Base-by-base conservation (phyloP, 2,797 vertebrate genomes). In the Perodicticus potto region DNA sequence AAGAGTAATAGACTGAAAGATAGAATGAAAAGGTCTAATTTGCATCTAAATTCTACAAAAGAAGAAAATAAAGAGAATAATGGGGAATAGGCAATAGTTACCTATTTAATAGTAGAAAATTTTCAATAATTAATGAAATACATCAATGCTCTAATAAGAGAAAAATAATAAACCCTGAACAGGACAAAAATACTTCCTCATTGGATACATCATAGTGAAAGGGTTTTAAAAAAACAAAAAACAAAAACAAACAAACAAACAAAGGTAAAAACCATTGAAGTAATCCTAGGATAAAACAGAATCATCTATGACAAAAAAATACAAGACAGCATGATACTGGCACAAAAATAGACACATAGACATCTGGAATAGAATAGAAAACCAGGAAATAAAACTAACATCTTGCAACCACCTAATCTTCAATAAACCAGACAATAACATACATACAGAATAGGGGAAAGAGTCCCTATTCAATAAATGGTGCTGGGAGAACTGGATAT, bases 121-220 rank as follows among this genome's bases (percentile, higher is more conserved):
- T 90, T 78, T 80, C 11, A 70, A 8, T 78, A 90, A 90, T 70
- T 59, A 55, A 85, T 72, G 43, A 94, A 85, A 72, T 16, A 40
- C 20, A 69, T 86, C 40, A 72, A 20, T 90, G 78, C 13, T 88
- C 45, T 89, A 32, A 83, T 76, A 23, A 82, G 22, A 82, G 85
- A 40, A 87, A 88, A 88, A n/a, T 27, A 32, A 83, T 55, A 17
- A 82, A 89, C 89, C 34, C 69, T 76, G 5, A 57, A 32, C 59
- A 67, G 23, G 69, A 83, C 67, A 82, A 82, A 91, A 93, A 43
- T 82, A 82, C 37, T 74, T 74, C 45, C 45, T 93, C 29, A 74
- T 22, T 83, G n/a, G 49, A 29, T 34, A 67, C 34, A 43, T 43
- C 49, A 74, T 34, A 82, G 27, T n/a, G 22, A 74, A 83, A 80